These are phyloP conservation scores for Megalopta genalis DNA, from an alignment of 1,140 invertebrate species.

Conservation along the genomic window DNA sequence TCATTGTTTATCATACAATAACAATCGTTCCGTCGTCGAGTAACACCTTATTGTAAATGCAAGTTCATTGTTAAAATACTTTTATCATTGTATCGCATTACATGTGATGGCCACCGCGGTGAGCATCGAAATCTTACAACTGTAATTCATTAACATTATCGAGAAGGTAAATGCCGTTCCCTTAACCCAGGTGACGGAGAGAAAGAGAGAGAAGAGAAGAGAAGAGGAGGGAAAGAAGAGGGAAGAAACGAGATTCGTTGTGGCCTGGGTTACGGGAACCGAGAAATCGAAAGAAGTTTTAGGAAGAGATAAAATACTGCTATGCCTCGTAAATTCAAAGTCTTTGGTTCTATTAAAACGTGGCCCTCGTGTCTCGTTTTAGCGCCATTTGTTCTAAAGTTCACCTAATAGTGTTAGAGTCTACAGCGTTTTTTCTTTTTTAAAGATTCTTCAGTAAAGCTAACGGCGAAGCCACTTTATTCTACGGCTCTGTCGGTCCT, in stretches of 20 bases:
- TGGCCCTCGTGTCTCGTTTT: conserved; percentile 46
- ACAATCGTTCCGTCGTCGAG: conserved; percentile 63
- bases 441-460: neutral
- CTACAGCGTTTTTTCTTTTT: neutral
- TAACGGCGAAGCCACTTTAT: neutral
- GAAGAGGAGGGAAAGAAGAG: no score
- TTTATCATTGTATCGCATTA: conserved; percentile 23
- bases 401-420: conserved; percentile 1
- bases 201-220: neutral
- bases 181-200: conserved; percentile 1
- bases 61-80: conserved; percentile 42
- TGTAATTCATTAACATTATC: conserved; percentile 25
- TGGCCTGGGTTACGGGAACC: conserved; percentile 8
- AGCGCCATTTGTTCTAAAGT: conserved; percentile 28
- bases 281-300: conserved; percentile 37
- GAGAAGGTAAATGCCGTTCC: conserved; percentile 8
- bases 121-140: neutral
- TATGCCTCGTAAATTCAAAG: conserved; percentile 67
- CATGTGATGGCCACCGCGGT: neutral
- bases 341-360: conserved; percentile 76
- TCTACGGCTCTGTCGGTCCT: neutral
- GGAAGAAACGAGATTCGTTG: neutral
- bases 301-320: conserved; percentile 71
- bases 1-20: conserved; percentile 68
- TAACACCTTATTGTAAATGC: conserved; percentile 56